phyloP scores from a whole-genome alignment of 2,113 vertebrate genomes.

The Porphyrio hochstetteri region DNA sequence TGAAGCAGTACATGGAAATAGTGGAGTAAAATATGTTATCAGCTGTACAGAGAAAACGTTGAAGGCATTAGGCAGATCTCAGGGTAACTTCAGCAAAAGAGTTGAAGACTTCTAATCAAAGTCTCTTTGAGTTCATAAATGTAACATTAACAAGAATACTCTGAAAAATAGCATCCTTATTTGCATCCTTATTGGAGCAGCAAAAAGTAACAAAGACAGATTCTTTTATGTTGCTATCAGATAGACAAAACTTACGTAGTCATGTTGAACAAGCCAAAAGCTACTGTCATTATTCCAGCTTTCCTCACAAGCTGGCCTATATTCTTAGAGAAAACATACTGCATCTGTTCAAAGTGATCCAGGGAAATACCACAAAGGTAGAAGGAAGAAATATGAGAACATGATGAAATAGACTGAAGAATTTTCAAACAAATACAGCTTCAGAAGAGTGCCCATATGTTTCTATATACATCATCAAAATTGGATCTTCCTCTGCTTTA shows the following conservation, averaged over 20 bases:
- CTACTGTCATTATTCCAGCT: slow-evolving; percentile 25
- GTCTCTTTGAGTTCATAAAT: background rate
- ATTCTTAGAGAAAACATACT: background rate
- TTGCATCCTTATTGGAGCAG: background rate
- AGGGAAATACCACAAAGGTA: slow-evolving; percentile 44
- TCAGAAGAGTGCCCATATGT: slow-evolving; percentile 27
- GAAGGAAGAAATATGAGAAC: slow-evolving; percentile 31
- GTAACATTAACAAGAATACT: background rate
- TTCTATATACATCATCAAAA: background rate
- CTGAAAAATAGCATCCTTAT: background rate
- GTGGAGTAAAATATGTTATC: background rate
- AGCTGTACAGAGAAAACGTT: background rate
- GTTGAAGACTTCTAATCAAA: background rate
- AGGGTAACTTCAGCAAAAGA: background rate
- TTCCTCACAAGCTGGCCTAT: slow-evolving; percentile 8
- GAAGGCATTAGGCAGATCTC: background rate
- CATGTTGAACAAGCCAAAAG: slow-evolving; percentile 8
- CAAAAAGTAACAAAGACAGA: background rate
- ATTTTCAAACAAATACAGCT: slow-evolving; percentile 48
- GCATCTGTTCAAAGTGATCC: slow-evolving; percentile 29
- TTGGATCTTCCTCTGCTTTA: background rate
- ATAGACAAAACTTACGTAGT: background rate
- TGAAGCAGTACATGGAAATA: background rate
- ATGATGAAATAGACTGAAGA: slow-evolving; percentile 26
- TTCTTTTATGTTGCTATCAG: background rate